These are phyloP conservation scores for Pharmacophagus antenor DNA, from an alignment of 2,888 invertebrate species.

Conservation along the genomic window DNA sequence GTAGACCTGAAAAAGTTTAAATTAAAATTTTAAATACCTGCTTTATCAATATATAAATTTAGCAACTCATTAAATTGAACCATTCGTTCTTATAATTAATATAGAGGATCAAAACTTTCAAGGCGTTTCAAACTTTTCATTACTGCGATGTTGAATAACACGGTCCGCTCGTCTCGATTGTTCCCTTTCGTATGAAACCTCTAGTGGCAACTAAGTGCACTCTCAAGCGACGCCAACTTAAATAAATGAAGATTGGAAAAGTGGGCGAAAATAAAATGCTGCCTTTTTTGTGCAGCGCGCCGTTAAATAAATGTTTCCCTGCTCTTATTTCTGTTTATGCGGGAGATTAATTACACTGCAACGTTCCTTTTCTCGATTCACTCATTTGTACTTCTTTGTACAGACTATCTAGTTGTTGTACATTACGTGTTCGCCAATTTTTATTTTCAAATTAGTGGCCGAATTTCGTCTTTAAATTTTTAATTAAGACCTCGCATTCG, in stretches of 20 bases:
- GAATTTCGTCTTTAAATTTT: too few relatives aligned
- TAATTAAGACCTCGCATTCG: too few relatives aligned
- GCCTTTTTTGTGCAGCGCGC: not conserved
- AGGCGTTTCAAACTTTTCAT: constrained; percentile 15
- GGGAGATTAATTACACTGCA: not conserved
- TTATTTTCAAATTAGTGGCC: too few relatives aligned
- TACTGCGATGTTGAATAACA: constrained; percentile 12
- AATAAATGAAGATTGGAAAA: constrained; percentile 39
- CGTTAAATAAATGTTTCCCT: constrained; percentile 4
- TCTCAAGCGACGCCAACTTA: constrained; percentile 33
- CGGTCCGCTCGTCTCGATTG: constrained; percentile 7
- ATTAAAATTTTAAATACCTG: too few relatives aligned
- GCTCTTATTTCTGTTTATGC: not conserved
- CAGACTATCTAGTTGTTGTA: not conserved
- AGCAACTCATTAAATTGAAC: too few relatives aligned
- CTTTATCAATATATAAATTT: too few relatives aligned
- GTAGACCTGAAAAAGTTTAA: too few relatives aligned
- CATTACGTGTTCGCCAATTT: too few relatives aligned
- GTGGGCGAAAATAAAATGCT: constrained; percentile 27
- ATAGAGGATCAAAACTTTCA: not conserved
- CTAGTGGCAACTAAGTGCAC: constrained; percentile 30
- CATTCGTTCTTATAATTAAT: not conserved
- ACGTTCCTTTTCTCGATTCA: not conserved
- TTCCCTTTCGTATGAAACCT: constrained; percentile 21
- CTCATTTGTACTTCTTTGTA: not conserved